Conservation (phyloP, 1,140 invertebrate genomes). For the Drosophila bifasciata region DNA sequence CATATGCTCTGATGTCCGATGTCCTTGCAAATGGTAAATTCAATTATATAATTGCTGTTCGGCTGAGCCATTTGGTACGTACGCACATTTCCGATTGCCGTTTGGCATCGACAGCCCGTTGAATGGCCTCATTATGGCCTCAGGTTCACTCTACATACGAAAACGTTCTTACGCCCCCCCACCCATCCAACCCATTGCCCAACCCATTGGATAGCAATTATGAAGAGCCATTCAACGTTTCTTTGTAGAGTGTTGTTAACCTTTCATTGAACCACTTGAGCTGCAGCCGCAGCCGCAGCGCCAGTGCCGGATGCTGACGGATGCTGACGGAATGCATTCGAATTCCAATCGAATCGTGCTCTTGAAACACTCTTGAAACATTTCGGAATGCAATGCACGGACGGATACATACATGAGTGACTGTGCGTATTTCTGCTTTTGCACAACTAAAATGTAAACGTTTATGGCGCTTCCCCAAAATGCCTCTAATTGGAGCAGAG, state of each 20-base stretch:
- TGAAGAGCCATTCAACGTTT: constrained; percentile 45
- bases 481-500: constrained; percentile 10
- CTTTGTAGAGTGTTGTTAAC: constrained; percentile 77
- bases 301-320: too few relatives aligned
- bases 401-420: not conserved
- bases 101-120: constrained; percentile 34
- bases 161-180: not conserved
- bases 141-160: not conserved
- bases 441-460: constrained; percentile 30
- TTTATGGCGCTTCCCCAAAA: constrained; percentile 20
- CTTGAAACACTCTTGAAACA: constrained; percentile 38
- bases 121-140: constrained; percentile 42
- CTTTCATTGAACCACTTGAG: constrained; percentile 74
- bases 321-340: too few relatives aligned
- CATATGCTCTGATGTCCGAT: constrained; percentile 36
- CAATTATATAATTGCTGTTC: constrained; percentile 68
- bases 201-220: constrained; percentile 39
- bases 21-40: constrained; percentile 54
- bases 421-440: constrained; percentile 10
- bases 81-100: constrained; percentile 17
- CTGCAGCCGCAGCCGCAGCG: constrained; percentile 22
- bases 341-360: constrained; percentile 13
- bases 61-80: constrained; percentile 22
- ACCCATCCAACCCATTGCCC: too few relatives aligned
- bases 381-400: too few relatives aligned